Evolutionary conservation across 2,113 vertebrate genomes (phyloP).

Genomic region (Aegotheles bennettii): DNA sequence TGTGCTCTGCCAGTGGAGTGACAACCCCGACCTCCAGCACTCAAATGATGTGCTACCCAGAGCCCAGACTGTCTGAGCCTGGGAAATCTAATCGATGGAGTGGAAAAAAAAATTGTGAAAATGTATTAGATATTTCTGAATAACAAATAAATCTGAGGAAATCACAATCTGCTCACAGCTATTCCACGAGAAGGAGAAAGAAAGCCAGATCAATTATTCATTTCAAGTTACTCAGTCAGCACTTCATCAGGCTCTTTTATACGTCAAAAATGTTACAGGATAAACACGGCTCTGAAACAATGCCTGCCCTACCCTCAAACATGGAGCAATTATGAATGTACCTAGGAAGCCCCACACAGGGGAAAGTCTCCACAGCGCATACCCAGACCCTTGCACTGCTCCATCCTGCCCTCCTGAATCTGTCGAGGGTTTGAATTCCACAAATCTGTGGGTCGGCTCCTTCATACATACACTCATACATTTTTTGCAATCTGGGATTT

Average conservation of each 20-base stretch:
- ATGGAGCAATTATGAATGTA: neutral
- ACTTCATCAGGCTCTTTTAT: constrained; percentile 3
- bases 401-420: neutral
- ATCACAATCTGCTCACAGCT: constrained; percentile 22
- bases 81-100: neutral
- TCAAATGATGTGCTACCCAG: neutral
- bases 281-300: neutral
- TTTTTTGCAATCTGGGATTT: neutral
- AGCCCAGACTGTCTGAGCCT: neutral
- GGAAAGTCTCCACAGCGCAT: rapidly evolving
- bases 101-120: neutral
- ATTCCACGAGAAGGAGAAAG: neutral
- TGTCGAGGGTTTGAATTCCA: neutral
- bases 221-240: constrained; percentile 25
- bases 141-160: constrained; percentile 25
- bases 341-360: neutral
- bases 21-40: neutral
- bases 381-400: neutral
- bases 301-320: neutral
- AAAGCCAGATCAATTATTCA: constrained; percentile 46
- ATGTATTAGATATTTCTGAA: neutral
- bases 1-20: rapidly evolving
- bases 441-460: rapidly evolving
- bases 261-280: constrained; percentile 4
- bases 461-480: neutral